phyloP scores from a whole-genome alignment of 2,888 invertebrate species.

The Carpatolechia fugitivella region DNA sequence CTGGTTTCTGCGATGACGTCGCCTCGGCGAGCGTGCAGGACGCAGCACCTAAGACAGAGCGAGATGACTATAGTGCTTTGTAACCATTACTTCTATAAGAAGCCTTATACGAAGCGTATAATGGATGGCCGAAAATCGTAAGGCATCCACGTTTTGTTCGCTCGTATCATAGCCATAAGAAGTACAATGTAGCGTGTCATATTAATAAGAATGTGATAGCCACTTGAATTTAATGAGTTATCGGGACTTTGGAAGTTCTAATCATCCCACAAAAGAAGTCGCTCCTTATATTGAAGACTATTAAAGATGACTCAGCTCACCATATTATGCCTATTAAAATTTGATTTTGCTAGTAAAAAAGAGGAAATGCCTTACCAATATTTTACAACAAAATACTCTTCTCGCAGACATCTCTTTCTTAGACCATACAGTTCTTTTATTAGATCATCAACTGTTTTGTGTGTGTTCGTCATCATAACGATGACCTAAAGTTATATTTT shows the following conservation, averaged over 20 bases:
- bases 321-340: not conserved
- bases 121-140: slow-evolving; percentile 71
- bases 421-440: not conserved
- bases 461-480: not conserved
- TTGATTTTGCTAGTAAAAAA: not conserved
- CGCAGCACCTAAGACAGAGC: slow-evolving; percentile 33
- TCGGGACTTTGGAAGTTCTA: slow-evolving; percentile 8
- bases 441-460: not conserved
- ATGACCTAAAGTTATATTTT: not conserved
- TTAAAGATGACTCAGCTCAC: slow-evolving; percentile 6
- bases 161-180: slow-evolving; percentile 45
- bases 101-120: slow-evolving; percentile 69
- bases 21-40: slow-evolving; percentile 49
- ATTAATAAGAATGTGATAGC: slow-evolving; percentile 33
- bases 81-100: slow-evolving; percentile 68
- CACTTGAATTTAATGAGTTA: slow-evolving; percentile 28
- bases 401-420: too few relatives aligned
- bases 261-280: not conserved
- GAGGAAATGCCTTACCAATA: too few relatives aligned
- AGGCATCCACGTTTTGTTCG: slow-evolving; percentile 69
- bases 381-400: too few relatives aligned
- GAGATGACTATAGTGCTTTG: slow-evolving; percentile 46
- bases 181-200: slow-evolving; percentile 39
- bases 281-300: too few relatives aligned
- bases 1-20: slow-evolving; percentile 77